These are phyloP conservation scores for Dascillus cervinus DNA, from an alignment of 2,888 invertebrate genomes.

Conservation along the genomic window DNA sequence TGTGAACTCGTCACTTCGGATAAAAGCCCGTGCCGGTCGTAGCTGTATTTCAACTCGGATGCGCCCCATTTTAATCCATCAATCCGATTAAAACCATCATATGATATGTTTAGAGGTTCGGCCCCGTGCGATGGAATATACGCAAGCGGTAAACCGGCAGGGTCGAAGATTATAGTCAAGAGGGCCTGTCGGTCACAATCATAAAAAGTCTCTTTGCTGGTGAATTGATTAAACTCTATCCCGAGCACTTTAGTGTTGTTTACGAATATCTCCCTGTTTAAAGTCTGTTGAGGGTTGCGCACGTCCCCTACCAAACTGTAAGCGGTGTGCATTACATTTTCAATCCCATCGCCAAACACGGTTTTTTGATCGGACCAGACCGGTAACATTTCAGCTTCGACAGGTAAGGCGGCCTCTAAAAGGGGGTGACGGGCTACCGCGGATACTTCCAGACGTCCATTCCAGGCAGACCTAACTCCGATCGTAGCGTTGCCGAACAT, in stretches of 20 bases:
- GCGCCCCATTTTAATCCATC: slow-evolving; percentile 90
- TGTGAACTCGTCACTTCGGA: slow-evolving; percentile 83
- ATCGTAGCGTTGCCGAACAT: slow-evolving; percentile 74
- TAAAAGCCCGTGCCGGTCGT: slow-evolving; percentile 80
- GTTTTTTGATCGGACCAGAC: slow-evolving; percentile 82
- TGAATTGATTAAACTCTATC: slow-evolving; percentile 87
- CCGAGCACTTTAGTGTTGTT: slow-evolving; percentile 85
- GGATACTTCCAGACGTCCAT: slow-evolving; percentile 65
- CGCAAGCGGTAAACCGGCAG: slow-evolving; percentile 79
- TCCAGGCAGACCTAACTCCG: slow-evolving; percentile 66
- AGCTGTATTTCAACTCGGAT: slow-evolving; percentile 75
- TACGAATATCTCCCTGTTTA: slow-evolving; percentile 73
- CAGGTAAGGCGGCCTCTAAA: slow-evolving; percentile 73
- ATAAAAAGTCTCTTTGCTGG: slow-evolving; percentile 83
- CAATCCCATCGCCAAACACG: slow-evolving; percentile 64
- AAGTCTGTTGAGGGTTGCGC: slow-evolving; percentile 74
- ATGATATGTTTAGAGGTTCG: slow-evolving; percentile 77
- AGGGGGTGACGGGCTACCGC: slow-evolving; percentile 76
- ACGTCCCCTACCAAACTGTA: slow-evolving; percentile 81
- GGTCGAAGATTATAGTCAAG: slow-evolving; percentile 81
- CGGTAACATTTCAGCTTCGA: slow-evolving; percentile 84
- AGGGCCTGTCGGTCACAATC: slow-evolving; percentile 76
- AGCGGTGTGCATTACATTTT: slow-evolving; percentile 72
- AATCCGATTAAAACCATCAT: slow-evolving; percentile 81
- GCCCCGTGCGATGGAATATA: slow-evolving; percentile 75